phyloP scores from a whole-genome alignment of 2,888 invertebrate species.

The Dryomyza anilis region DNA sequence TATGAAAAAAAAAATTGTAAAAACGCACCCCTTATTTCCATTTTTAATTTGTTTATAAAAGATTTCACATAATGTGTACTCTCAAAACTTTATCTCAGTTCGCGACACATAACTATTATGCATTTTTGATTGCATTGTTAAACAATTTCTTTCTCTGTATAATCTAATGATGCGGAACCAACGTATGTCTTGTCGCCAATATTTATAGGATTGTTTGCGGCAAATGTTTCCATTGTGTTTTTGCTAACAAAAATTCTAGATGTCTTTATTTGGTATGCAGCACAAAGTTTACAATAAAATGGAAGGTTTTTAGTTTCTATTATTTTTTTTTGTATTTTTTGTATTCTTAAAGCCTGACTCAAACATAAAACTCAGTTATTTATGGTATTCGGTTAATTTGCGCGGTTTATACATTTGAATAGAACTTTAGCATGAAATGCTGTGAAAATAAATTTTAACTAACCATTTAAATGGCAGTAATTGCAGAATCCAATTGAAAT shows the following conservation, averaged over 20 bases:
- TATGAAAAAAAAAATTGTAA: too few species aligned
- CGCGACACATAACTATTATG: too few species aligned
- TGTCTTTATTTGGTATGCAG: conserved; percentile 24
- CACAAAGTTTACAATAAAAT: background rate
- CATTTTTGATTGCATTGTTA: too few species aligned
- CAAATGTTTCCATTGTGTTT: conserved; percentile 18
- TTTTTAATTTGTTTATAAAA: too few species aligned
- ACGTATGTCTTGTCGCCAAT: background rate
- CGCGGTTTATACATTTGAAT: background rate
- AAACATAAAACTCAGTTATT: background rate
- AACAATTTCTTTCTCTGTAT: too few species aligned
- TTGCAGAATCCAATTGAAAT: too few species aligned
- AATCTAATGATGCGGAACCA: conserved; percentile 14
- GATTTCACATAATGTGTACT: too few species aligned
- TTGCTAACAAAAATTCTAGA: conserved; percentile 13
- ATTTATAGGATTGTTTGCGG: conserved; percentile 9
- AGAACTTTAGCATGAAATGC: background rate
- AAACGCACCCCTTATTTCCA: too few species aligned
- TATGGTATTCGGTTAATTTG: conserved; percentile 10
- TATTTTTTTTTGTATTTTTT: background rate
- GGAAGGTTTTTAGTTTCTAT: background rate
- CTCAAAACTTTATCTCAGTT: too few species aligned
- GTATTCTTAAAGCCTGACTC: background rate
- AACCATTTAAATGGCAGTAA: too few species aligned
- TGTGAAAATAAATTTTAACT: background rate